These are phyloP conservation scores for Bufo bufo DNA, from an alignment of 2,113 vertebrate genomes.

Conservation along the genomic window DNA sequence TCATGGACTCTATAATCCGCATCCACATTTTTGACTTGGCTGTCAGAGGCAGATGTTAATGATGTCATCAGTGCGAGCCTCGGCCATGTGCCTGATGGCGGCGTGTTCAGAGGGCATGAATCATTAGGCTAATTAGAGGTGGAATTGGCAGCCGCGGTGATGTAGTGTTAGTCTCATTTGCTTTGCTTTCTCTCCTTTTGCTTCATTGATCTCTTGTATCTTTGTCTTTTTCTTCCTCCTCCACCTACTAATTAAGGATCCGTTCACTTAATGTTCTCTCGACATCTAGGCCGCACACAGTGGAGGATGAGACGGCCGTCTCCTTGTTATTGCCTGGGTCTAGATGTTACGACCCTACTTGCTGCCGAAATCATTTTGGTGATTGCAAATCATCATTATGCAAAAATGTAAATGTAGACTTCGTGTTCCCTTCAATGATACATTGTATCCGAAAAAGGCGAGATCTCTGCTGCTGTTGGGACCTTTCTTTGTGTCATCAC, in stretches of 20 bases:
- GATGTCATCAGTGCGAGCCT: constrained; percentile 29
- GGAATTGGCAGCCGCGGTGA: neutral
- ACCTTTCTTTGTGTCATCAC: too few relatives aligned
- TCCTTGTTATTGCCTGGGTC: neutral
- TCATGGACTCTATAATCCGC: neutral
- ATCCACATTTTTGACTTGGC: neutral
- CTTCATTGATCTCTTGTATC: constrained; percentile 46
- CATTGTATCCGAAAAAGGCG: neutral
- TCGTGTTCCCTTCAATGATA: neutral
- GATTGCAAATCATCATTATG: neutral
- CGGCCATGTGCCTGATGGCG: constrained; percentile 8
- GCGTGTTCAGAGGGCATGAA: constrained; percentile 30
- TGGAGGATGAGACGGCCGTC: neutral
- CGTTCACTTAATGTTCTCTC: constrained; percentile 11
- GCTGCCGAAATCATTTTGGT: neutral
- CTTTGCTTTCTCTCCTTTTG: constrained; percentile 40
- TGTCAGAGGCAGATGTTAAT: constrained; percentile 6
- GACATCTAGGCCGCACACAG: neutral
- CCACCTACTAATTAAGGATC: constrained; percentile 42
- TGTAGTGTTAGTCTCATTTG: constrained; percentile 27
- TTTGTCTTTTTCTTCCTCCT: constrained; percentile 18
- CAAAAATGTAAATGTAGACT: neutral
- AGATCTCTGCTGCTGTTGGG: too few relatives aligned
- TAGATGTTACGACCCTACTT: neutral
- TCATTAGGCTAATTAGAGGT: constrained; percentile 51